Conservation (phyloP, 2,888 invertebrate species). For the Epirrhoe alternata region DNA sequence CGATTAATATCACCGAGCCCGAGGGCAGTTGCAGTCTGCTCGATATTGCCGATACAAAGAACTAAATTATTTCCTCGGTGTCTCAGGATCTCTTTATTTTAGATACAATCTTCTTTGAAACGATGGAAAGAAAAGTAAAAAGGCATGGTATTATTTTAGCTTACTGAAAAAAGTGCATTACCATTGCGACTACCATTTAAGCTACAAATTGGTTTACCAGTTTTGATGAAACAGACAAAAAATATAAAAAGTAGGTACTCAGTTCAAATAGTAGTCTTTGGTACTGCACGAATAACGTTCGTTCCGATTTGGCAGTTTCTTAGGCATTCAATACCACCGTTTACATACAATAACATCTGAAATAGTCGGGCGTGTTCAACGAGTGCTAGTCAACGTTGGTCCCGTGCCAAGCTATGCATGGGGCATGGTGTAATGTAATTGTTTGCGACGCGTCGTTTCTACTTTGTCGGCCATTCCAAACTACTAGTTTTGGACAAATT, state of each 20-base stretch:
- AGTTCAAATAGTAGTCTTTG: slow-evolving; percentile 37
- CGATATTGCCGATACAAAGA: slow-evolving; percentile 79
- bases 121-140: slow-evolving; percentile 27
- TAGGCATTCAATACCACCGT: slow-evolving; percentile 64
- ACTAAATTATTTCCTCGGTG: slow-evolving; percentile 80
- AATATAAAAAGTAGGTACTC: neutral
- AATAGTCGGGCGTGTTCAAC: slow-evolving; percentile 69
- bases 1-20: slow-evolving; percentile 79
- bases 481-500: slow-evolving; percentile 28
- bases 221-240: neutral
- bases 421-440: slow-evolving; percentile 67
- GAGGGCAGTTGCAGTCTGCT: slow-evolving; percentile 64
- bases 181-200: neutral
- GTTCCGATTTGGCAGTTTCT: slow-evolving; percentile 57
- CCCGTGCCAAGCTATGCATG: slow-evolving; percentile 75
- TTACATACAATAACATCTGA: slow-evolving; percentile 70
- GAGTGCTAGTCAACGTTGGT: slow-evolving; percentile 71
- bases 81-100: slow-evolving; percentile 73
- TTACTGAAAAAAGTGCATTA: neutral
- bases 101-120: slow-evolving; percentile 57
- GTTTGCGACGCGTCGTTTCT: slow-evolving; percentile 53
- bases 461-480: slow-evolving; percentile 29
- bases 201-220: no score
- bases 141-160: slow-evolving; percentile 10
- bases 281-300: neutral